Percentiles rank a stretch among this genome's conserved stretches.
Conservation (phyloP, 2,888 invertebrate genomes). For the Osmoderma eremita region DNA sequence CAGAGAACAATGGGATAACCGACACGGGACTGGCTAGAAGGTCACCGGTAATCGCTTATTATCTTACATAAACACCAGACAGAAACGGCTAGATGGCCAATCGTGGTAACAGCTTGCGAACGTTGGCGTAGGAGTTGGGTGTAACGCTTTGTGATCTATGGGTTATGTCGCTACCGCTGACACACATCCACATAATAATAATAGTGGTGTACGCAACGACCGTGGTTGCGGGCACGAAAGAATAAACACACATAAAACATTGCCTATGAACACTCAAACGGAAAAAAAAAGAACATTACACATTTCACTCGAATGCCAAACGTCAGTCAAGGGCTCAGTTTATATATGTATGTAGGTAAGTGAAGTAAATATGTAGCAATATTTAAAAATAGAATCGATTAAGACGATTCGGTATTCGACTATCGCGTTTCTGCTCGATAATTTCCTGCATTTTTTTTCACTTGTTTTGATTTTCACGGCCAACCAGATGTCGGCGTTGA, state of each 20-base stretch:
- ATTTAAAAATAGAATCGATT: constrained; percentile 30
- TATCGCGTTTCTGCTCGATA: too few relatives aligned
- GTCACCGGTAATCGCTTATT: too few relatives aligned
- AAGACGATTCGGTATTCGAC: constrained; percentile 18
- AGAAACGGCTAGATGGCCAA: too few relatives aligned
- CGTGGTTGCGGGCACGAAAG: constrained; percentile 1
- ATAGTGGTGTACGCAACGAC: constrained; percentile 2
- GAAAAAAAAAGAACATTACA: constrained; percentile 3
- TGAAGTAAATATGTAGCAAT: background rate
- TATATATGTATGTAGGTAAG: too few relatives aligned
- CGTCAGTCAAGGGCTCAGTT: constrained; percentile 9
- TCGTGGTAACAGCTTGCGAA: too few relatives aligned
- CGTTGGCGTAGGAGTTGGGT: constrained; percentile 24
- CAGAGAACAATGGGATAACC: constrained; percentile 10
- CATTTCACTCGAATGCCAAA: background rate
- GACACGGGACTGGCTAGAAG: too few relatives aligned
- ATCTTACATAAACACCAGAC: too few relatives aligned
- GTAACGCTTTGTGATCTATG: constrained; percentile 31
- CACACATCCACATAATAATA: constrained; percentile 23
- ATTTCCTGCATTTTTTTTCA: constrained; percentile 27
- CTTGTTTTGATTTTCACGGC: constrained; percentile 1
- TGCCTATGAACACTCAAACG: background rate
- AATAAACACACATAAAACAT: constrained; percentile 1
- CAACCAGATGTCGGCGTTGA: too few relatives aligned
- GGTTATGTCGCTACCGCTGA: constrained; percentile 32